A percentile compares a stretch with the other conserved stretches of the same genome.
Evolutionary conservation across 2,113 vertebrate genomes (phyloP).

Genomic region (Bagarius yarrelli): DNA sequence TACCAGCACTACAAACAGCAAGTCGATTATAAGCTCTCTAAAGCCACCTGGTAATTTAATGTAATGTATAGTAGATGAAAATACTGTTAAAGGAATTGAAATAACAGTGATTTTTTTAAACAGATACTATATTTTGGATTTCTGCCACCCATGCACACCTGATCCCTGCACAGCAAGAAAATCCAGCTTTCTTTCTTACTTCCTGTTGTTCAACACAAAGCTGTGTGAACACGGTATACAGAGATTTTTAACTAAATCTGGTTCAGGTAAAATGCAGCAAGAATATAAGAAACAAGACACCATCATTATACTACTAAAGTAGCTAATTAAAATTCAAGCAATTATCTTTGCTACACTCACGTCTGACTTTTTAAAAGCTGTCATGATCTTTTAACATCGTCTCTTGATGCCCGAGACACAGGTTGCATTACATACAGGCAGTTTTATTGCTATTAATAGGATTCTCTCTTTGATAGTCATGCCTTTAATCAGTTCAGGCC

Average conservation of each 20-base stretch:
- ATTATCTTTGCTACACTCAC: not conserved
- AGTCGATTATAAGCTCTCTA: not conserved
- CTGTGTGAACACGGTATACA: constrained; percentile 16
- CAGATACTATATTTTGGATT: constrained; percentile 41
- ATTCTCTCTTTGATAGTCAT: not conserved
- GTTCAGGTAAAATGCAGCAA: constrained; percentile 14
- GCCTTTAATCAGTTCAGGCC: not conserved
- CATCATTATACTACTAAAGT: not conserved
- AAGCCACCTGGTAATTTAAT: not conserved
- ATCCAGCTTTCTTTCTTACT: constrained; percentile 21
- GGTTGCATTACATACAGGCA: not conserved
- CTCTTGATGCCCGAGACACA: not conserved
- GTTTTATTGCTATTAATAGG: not conserved
- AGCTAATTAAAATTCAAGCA: not conserved
- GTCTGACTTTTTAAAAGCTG: not conserved
- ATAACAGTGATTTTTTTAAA: constrained; percentile 54
- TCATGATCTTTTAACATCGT: not conserved
- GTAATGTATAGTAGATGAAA: not conserved
- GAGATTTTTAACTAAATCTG: constrained; percentile 1
- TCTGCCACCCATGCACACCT: constrained; percentile 61
- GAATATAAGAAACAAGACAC: constrained; percentile 10
- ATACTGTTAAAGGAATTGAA: constrained; percentile 22
- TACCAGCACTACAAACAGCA: not conserved
- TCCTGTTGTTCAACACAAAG: constrained; percentile 17
- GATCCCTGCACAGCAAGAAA: constrained; percentile 46